Conservation (phyloP, 2,113 vertebrate species). For the Plotosus lineatus region DNA sequence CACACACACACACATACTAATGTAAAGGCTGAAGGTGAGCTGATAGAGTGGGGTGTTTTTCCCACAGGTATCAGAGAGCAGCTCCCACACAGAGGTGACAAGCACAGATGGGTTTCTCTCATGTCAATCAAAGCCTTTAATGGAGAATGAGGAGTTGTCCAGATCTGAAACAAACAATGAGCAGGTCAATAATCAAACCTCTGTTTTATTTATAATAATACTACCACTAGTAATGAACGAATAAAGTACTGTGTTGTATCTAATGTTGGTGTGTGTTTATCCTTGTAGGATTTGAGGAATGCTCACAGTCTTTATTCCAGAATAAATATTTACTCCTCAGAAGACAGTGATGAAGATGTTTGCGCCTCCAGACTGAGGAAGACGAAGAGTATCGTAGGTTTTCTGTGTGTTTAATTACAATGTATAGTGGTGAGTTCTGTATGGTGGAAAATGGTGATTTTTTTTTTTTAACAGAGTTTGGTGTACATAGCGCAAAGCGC, state of each 20-base stretch:
- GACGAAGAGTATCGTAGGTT: conserved; percentile 36
- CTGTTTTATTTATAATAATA: no score
- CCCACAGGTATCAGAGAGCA: not conserved
- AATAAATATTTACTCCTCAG: conserved; percentile 39
- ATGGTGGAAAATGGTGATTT: not conserved
- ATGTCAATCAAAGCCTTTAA: not conserved
- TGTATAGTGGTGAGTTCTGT: not conserved
- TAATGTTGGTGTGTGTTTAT: not conserved
- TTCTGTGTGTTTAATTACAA: not conserved
- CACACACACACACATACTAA: not conserved
- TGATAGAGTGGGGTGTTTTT: not conserved
- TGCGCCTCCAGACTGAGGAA: conserved; percentile 34
- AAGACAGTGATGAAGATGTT: conserved; percentile 39
- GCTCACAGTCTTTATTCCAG: not conserved
- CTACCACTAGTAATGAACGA: no score
- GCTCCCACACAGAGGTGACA: not conserved
- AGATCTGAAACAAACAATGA: not conserved
- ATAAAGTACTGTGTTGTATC: no score
- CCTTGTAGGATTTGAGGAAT: not conserved
- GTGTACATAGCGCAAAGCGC: not conserved
- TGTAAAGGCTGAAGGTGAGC: not conserved
- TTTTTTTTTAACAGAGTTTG: not conserved
- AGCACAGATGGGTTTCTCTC: not conserved
- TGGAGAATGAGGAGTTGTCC: not conserved
- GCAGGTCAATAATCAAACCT: not conserved